A percentile compares a stretch with the other conserved stretches of the same genome.
Evolutionary conservation across 35 echinoderm and acorn worm genomes (phyloP).

Genomic region (Stichopus chloronotus): DNA sequence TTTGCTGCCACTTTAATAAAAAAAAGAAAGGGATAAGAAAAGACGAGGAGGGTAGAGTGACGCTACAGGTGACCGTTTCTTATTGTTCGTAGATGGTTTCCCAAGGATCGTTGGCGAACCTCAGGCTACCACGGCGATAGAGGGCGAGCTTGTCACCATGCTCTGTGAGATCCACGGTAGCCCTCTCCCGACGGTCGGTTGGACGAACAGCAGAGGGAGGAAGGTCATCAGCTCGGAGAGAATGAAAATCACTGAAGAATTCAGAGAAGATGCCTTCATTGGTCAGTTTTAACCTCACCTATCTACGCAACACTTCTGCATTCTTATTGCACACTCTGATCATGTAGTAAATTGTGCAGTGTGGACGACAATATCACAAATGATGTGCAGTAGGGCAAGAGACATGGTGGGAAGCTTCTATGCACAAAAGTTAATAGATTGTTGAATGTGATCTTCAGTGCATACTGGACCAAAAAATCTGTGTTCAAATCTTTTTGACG

Average conservation of each 20-base stretch:
- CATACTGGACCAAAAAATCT: no score
- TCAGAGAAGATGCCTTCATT: conserved; percentile 2
- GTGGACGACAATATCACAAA: no score
- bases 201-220: conserved; percentile 54
- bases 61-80: neutral
- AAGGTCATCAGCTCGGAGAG: conserved; percentile 50
- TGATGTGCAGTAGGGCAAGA: no score
- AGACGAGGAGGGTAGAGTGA: no score
- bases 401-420: no score
- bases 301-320: neutral
- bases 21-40: no score
- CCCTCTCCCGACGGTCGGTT: conserved; percentile 67
- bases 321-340: neutral
- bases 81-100: conserved; percentile 66
- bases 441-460: no score
- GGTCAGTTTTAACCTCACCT: neutral
- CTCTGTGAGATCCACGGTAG: conserved; percentile 61
- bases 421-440: no score
- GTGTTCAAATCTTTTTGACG: no score
- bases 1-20: no score
- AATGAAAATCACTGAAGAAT: conserved; percentile 69
- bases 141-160: conserved; percentile 79
- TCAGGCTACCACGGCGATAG: conserved; percentile 81
- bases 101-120: conserved; percentile 68
- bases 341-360: neutral